These are phyloP conservation scores for Vulpes ferrilata DNA, from an alignment of 2,113 vertebrate species.

Conservation along the genomic window DNA sequence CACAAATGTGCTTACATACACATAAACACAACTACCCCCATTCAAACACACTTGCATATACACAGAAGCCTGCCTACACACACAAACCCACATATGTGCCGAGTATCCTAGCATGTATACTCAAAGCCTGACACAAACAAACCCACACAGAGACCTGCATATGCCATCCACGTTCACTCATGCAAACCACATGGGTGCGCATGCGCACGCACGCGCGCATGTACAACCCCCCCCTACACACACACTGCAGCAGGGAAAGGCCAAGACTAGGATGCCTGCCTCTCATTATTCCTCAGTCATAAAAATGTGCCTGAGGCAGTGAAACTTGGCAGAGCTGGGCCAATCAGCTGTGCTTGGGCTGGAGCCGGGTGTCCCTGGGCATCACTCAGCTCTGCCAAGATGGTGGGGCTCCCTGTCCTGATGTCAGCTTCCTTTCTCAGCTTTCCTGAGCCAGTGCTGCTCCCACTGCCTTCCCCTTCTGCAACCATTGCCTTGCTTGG, in stretches of 20 bases:
- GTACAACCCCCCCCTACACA: background rate
- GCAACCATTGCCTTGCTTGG: background rate
- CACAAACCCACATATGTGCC: background rate
- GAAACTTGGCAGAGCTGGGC: slow-evolving; percentile 75
- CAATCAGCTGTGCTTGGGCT: slow-evolving; percentile 49
- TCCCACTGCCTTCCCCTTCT: background rate
- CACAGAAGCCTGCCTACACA: background rate
- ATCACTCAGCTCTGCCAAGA: slow-evolving; percentile 30
- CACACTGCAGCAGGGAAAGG: slow-evolving; percentile 14
- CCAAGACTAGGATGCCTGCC: background rate
- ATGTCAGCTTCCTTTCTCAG: slow-evolving; percentile 22
- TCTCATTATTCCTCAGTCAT: slow-evolving; percentile 71
- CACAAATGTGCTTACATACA: background rate
- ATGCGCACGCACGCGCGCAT: background rate
- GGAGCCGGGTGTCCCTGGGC: slow-evolving; percentile 57
- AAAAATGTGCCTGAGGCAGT: slow-evolving; percentile 66
- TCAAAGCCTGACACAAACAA: background rate
- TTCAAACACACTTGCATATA: background rate
- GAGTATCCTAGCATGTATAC: background rate
- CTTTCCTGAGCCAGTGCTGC: rapidly evolving
- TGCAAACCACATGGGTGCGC: background rate
- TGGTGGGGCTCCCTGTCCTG: slow-evolving; percentile 60
- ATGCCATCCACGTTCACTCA: background rate
- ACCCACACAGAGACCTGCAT: background rate
- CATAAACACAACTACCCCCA: background rate